A percentile compares a stretch with the other conserved stretches of the same genome.
Evolutionary conservation across 2,113 vertebrate genomes (phyloP).

Genomic region (Paradoxurus hermaphroditus): DNA sequence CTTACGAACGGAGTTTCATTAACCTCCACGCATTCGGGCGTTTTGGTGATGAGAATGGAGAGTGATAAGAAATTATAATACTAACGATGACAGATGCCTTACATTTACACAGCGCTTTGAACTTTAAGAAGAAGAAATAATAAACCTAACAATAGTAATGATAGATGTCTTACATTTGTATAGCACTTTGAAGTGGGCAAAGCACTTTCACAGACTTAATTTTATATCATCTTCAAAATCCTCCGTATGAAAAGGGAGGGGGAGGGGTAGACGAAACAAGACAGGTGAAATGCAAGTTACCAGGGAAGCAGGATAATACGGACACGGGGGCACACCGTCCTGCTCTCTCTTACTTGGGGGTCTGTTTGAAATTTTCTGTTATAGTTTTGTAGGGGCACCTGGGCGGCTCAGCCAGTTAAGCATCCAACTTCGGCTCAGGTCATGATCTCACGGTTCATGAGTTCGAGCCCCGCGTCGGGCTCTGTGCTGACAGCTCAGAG

Average conservation of each 20-base stretch:
- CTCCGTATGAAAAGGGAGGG: neutral
- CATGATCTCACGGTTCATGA: too few species aligned
- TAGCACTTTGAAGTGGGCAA: slow-evolving; percentile 41
- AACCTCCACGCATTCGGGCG: neutral
- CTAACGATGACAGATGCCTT: neutral
- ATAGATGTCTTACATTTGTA: neutral
- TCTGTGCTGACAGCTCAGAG: too few species aligned
- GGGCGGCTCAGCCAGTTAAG: too few species aligned
- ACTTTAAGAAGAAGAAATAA: slow-evolving; percentile 42
- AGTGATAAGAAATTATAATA: neutral
- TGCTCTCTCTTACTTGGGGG: neutral
- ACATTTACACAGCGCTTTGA: slow-evolving; percentile 21
- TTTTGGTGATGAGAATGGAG: neutral
- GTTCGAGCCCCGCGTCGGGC: too few species aligned
- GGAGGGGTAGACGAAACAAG: neutral
- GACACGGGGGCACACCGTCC: rapidly evolving
- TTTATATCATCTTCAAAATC: slow-evolving; percentile 46
- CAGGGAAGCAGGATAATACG: neutral
- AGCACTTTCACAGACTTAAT: slow-evolving; percentile 46
- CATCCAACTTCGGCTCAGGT: too few species aligned
- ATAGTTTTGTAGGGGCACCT: neutral
- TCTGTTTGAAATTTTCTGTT: neutral
- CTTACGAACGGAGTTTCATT: neutral
- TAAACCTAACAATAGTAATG: neutral
- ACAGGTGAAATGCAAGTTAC: neutral